Percentiles rank a stretch among this genome's conserved stretches.
phyloP scores from a whole-genome alignment of 2,113 vertebrate genomes.

The Chascanopsetta lugubris region DNA sequence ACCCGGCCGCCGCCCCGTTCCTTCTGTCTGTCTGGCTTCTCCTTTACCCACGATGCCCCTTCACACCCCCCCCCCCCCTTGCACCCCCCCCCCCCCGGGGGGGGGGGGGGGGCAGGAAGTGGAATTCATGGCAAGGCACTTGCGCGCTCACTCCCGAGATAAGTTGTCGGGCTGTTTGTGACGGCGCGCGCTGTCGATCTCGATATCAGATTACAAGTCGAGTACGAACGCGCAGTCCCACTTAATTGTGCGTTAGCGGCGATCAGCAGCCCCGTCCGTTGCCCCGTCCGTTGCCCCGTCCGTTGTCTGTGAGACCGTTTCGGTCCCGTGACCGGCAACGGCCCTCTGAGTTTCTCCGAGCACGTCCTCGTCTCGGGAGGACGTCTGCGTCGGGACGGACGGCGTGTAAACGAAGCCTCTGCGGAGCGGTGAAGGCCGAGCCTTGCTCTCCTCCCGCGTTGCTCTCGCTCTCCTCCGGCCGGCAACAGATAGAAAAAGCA shows the following conservation, averaged over 20 bases:
- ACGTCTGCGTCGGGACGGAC: slow-evolving; percentile 35
- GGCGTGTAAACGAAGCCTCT: slow-evolving; percentile 58
- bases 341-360: slow-evolving; percentile 36
- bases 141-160: no score
- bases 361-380: slow-evolving; percentile 32
- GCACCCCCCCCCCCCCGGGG: slow-evolving; percentile 11
- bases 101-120: no score
- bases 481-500: no score
- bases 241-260: slow-evolving; percentile 66
- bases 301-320: slow-evolving; percentile 45
- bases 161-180: no score
- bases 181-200: slow-evolving; percentile 1
- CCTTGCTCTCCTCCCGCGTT: slow-evolving; percentile 18
- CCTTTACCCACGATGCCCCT: slow-evolving; percentile 51
- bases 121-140: slow-evolving; percentile 52
- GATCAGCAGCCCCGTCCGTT: slow-evolving; percentile 33
- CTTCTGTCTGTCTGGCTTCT: slow-evolving; percentile 70
- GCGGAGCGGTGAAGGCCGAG: slow-evolving; percentile 24
- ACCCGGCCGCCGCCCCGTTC: slow-evolving; percentile 62
- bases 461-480: no score
- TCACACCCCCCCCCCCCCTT: slow-evolving; percentile 9
- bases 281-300: no score
- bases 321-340: slow-evolving; percentile 15
- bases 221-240: slow-evolving; percentile 63
- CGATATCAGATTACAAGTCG: slow-evolving; percentile 53